Evolutionary conservation across 1,140 invertebrate species (phyloP).

Genomic region (Heliconius melpomene): DNA sequence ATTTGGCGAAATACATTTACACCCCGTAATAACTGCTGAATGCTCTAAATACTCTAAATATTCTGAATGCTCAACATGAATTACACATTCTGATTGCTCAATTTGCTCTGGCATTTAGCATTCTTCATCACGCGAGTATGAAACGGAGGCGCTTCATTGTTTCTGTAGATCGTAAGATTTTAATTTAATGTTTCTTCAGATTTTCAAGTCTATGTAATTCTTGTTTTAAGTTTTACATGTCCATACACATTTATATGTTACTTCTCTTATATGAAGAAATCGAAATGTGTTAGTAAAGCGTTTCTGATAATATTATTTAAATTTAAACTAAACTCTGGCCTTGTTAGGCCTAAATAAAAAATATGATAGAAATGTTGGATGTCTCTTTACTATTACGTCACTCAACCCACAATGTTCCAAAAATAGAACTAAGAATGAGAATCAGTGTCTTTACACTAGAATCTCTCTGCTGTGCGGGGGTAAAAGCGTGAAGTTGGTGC

Average conservation of each 20-base stretch:
- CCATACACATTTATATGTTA: background rate
- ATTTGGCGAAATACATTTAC: slow-evolving; percentile 41
- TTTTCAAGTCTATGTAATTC: background rate
- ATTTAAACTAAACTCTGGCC: too few species aligned
- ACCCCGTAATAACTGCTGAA: slow-evolving; percentile 30
- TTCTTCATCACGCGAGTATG: background rate
- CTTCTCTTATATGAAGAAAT: background rate
- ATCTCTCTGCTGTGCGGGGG: too few species aligned
- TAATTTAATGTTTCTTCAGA: background rate
- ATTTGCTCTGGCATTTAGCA: background rate
- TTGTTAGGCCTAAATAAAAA: too few species aligned
- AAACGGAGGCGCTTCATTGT: background rate
- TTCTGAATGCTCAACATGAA: slow-evolving; percentile 1
- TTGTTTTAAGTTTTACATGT: background rate
- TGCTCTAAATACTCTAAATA: slow-evolving; percentile 6
- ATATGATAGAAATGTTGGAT: too few species aligned
- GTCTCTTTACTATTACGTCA: too few species aligned
- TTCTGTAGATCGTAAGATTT: background rate
- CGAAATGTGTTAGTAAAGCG: background rate
- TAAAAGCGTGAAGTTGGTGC: too few species aligned
- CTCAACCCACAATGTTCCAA: too few species aligned
- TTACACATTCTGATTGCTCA: background rate
- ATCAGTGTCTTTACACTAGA: too few species aligned
- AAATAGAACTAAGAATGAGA: too few species aligned
- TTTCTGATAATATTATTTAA: background rate